Conservation (phyloP, 2,888 invertebrate species). For the Zaprionus lineosus region DNA sequence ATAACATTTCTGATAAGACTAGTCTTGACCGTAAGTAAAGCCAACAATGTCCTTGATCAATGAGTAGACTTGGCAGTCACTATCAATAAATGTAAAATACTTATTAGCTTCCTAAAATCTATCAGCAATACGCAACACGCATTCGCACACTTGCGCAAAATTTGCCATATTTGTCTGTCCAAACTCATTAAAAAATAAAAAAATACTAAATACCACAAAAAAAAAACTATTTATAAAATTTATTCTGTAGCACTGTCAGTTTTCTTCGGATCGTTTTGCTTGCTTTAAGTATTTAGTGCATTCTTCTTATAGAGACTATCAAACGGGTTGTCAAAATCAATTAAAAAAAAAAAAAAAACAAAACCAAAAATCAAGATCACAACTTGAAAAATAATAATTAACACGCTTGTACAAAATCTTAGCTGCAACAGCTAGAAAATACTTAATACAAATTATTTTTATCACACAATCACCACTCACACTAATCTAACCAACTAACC, state of each 20-base stretch:
- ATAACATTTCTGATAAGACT: conserved; percentile 31
- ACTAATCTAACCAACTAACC: conserved; percentile 10
- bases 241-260: conserved; percentile 63
- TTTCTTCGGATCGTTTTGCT: conserved; percentile 55
- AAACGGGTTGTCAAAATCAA: conserved; percentile 15
- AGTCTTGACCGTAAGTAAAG: conserved; percentile 64
- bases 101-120: conserved; percentile 30
- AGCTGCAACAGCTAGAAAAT: conserved; percentile 34
- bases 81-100: conserved; percentile 44
- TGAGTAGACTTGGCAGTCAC: conserved; percentile 24
- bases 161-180: conserved; percentile 25
- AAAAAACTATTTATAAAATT: conserved; percentile 13
- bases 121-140: conserved; percentile 42
- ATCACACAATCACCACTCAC: conserved; percentile 28
- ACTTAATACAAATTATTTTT: conserved; percentile 26
- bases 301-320: conserved; percentile 22
- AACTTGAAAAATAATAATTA: conserved; percentile 4
- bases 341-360: conserved; percentile 9
- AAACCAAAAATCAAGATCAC: conserved; percentile 5
- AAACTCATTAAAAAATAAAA: conserved; percentile 6
- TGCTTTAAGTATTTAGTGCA: conserved; percentile 55
- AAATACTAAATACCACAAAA: too few species aligned
- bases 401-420: conserved; percentile 52
- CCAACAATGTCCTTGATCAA: conserved; percentile 40
- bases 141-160: conserved; percentile 69